phyloP scores from a whole-genome alignment of 2,113 vertebrate species.

The Grus americana region DNA sequence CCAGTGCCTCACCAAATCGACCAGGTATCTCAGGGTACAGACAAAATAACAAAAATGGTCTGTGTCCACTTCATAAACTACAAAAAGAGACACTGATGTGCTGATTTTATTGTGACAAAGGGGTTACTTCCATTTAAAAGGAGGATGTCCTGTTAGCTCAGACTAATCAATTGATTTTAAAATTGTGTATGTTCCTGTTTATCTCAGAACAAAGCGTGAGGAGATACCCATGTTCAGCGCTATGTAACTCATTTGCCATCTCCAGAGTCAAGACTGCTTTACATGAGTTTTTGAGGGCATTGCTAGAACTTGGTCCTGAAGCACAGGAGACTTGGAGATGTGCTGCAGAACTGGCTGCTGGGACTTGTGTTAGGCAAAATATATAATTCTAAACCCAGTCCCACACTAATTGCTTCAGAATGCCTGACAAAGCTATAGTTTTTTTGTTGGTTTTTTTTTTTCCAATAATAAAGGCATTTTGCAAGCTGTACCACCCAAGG shows the following conservation, averaged over 20 bases:
- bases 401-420: background rate
- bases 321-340: fast-evolving
- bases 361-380: background rate
- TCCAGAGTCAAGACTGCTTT: background rate
- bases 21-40: background rate
- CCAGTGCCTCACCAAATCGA: background rate
- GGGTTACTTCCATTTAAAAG: background rate
- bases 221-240: background rate
- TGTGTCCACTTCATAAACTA: background rate
- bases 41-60: background rate
- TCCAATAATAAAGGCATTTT: background rate
- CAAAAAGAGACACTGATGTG: background rate
- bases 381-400: background rate
- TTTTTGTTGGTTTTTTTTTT: too few species aligned
- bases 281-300: background rate
- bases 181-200: background rate
- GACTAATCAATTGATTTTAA: background rate
- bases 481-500: background rate
- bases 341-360: background rate
- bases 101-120: background rate
- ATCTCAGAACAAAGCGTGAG: background rate
- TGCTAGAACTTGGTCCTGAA: background rate
- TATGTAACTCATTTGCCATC: background rate
- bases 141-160: background rate
- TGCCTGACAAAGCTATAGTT: background rate